Evolutionary conservation across 1,140 invertebrate species (phyloP), one percentile per base, ranked within the genome.

Genomic region (Notospermus geniculatus): DNA sequence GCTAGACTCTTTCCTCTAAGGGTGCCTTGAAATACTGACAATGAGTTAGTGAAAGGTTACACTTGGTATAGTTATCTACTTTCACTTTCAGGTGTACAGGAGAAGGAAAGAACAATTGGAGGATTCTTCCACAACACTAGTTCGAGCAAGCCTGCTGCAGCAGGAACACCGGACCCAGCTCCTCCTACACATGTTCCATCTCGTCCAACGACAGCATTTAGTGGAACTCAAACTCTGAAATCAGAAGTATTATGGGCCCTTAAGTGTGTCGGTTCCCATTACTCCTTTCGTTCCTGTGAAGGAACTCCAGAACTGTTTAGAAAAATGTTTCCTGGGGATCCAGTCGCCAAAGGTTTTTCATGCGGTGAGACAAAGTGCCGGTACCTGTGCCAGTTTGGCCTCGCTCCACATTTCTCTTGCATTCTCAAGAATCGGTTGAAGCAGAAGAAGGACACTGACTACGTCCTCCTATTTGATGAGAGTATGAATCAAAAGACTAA

Each of bases 381-480:
- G 7, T 69, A 71, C 55, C 9, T 71, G 5, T 23, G 36, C 1
- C 15, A 55, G 25, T 70, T 63, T 69, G 69, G 69, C 1, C 2
- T 70, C 25, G 68, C 61, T 11, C 41, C 50, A 54, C 25, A 62
- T 64, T 56, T 70, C 41, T 2, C 32, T n/a, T n/a, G n/a, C n/a
- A 22, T 56, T n/a, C n/a, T 36, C 9, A 52, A 65, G 13, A 29
- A n/a, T 17, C n/a, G 27, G 1, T 36, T 29, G 15, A 30, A 65
- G 15, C 56, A 30, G 17, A 19, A 23, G 22, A 5, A 19, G 19
- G n/a, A 29, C 60, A 15, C n/a, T 2, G n/a, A n/a, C n/a, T 68
- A 43, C 55, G 52, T 58, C 22, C 9, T 67, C 2, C 23, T 69
- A 41, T 69, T 67, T 63, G 67, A 69, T 59, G 67, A 71, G 43